These are phyloP conservation scores for Amphiprion clarkii DNA, from an alignment of 2,797 vertebrate species.

Conservation along the genomic window DNA sequence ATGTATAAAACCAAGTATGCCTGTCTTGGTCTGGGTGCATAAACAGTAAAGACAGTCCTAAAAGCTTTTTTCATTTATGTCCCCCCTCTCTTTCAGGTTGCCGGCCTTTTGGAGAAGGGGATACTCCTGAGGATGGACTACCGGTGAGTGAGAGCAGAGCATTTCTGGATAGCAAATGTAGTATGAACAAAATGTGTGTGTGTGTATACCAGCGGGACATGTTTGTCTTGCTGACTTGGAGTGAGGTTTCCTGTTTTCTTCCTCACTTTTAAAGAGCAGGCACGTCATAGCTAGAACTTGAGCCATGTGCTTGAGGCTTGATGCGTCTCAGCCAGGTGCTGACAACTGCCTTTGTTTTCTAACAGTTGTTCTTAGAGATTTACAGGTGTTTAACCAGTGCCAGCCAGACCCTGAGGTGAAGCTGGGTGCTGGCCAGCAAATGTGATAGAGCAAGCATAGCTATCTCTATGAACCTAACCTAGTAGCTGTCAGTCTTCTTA, in stretches of 20 bases:
- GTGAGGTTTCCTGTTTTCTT: not conserved
- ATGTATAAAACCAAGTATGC: not conserved
- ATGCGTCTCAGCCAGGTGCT: conserved; percentile 46
- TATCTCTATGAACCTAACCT: conserved; percentile 45
- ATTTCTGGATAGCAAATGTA: not conserved
- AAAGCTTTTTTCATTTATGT: conserved; percentile 8
- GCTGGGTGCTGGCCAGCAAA: conserved; percentile 62
- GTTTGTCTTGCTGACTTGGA: not conserved
- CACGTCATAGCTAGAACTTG: conserved; percentile 42
- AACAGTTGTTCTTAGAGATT: conserved; percentile 59
- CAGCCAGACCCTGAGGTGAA: conserved; percentile 55
- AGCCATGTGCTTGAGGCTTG: conserved; percentile 38
- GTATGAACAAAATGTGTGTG: not conserved
- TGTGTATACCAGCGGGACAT: not conserved
- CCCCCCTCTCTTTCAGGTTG: conserved; percentile 84
- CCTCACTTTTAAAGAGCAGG: conserved; percentile 10
- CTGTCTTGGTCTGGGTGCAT: not conserved
- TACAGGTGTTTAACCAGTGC: conserved; percentile 64
- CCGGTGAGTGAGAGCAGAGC: conserved; percentile 87
- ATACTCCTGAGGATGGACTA: conserved; percentile 90
- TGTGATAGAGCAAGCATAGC: conserved; percentile 46
- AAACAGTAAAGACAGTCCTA: not conserved
- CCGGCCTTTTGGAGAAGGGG: conserved; percentile 89
- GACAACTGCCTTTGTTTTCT: conserved; percentile 63
- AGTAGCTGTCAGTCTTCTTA: conserved; percentile 53